These are phyloP conservation scores for Fragum whitleyi DNA, from an alignment of 2,888 invertebrate species.

Conservation along the genomic window DNA sequence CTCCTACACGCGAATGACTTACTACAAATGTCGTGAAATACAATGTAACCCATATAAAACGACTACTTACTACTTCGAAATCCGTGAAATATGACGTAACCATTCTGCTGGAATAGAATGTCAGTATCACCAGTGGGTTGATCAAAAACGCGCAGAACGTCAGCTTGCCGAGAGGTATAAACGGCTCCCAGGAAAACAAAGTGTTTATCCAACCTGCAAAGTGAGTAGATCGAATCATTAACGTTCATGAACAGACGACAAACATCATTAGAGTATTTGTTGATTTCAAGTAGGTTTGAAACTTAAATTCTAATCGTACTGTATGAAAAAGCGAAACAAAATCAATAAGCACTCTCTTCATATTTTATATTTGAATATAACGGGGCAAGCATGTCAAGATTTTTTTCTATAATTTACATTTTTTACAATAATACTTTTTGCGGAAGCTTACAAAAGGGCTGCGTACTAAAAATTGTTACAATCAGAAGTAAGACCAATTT, in stretches of 20 bases:
- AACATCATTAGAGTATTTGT: neutral
- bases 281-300: neutral
- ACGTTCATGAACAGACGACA: neutral
- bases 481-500: no score
- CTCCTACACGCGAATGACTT: no score
- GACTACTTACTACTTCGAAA: conserved; percentile 23
- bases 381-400: no score
- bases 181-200: conserved; percentile 33
- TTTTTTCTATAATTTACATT: no score
- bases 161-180: conserved; percentile 31
- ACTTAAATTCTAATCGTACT: neutral
- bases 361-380: neutral
- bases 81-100: conserved; percentile 23
- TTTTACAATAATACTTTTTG: no score
- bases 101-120: conserved; percentile 9
- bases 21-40: no score
- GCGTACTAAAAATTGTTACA: no score
- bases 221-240: neutral
- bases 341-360: neutral
- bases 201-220: conserved; percentile 37
- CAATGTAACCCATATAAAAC: no score
- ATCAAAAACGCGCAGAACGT: conserved; percentile 35
- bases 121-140: conserved; percentile 29
- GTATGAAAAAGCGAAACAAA: neutral
- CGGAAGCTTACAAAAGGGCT: no score